Base-by-base conservation (phyloP, 2,113 vertebrate species). In the Coturnix japonica region DNA sequence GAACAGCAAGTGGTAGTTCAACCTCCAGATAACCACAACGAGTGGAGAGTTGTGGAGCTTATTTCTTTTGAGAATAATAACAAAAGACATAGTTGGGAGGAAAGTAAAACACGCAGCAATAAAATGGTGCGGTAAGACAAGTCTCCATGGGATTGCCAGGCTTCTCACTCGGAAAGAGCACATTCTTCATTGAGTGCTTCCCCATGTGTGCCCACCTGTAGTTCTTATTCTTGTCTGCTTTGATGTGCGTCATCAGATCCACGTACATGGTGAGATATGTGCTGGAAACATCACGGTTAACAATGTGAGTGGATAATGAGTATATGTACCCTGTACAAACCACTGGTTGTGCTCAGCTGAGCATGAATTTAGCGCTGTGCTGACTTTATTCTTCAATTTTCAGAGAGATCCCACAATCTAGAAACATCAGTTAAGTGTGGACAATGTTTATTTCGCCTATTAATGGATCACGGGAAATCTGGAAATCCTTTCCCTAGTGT, bases 181-280 rank as follows among this genome's bases (percentile, higher is more conserved):
- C 0, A 0, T n/a, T 53, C 18, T 4, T 10, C 20, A 65, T 47
- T 22, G 17, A 1, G 0, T 77, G 37, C 13, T 70, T 57, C 10
- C 5, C 51, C n/a, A 14, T 16, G 3, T 76, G 28, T 31, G 60
- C 12, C 7, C 13, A 51, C 7, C 30, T 16, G 9, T 1, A 20
- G 11, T 23, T 78, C 47, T 69, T 39, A 15, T 4, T 39, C 26
- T 7, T 37, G 14, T 5, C 8, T 51, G 19, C 25, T 43, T n/a
- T 65, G 39, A 26, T 51, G 16, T 35, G 66, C 17, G 14, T 44
- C 23, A 25, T 57, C 67, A 73, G 10, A 66, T 26, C 6, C 11
- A 7, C 23, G 35, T 7, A 25, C 12, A 44, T 37, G 54, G 8
- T 0, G 35, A 53, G 9, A 19, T 43, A 43, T 37, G 44, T 83